Conservation (phyloP, 1,140 invertebrate species). For the Aphaenogaster floridana region DNA sequence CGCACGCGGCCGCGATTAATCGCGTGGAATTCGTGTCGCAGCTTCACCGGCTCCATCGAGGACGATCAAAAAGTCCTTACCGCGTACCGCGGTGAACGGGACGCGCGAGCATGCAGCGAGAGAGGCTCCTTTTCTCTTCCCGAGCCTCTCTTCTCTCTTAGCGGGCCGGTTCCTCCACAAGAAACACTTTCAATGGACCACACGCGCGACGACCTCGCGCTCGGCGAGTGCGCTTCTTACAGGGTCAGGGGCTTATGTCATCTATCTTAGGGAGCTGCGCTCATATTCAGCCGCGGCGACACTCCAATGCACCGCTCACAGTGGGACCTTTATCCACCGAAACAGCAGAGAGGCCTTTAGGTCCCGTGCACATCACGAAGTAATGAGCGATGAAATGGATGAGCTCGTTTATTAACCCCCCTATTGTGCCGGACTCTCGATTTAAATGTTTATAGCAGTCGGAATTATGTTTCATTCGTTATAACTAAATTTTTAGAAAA, state of each 20-base stretch:
- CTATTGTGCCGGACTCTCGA: background rate
- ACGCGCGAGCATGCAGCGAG: constrained; percentile 20
- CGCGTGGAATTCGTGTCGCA: constrained; percentile 71
- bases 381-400: constrained; percentile 33
- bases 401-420: constrained; percentile 44
- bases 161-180: constrained; percentile 41
- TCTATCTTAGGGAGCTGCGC: constrained; percentile 80
- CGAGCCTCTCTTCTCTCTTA: constrained; percentile 34
- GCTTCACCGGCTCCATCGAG: constrained; percentile 36
- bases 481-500: background rate
- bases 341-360: constrained; percentile 9
- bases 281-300: constrained; percentile 81
- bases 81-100: constrained; percentile 66
- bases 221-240: constrained; percentile 70
- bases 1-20: constrained; percentile 70
- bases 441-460: background rate
- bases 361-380: background rate
- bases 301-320: constrained; percentile 78
- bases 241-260: constrained; percentile 78
- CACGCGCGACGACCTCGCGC: constrained; percentile 79
- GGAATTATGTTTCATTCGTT: background rate
- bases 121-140: constrained; percentile 69
- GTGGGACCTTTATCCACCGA: constrained; percentile 62
- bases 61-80: constrained; percentile 76
- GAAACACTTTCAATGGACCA: constrained; percentile 82